Percentiles rank a stretch among this genome's conserved stretches.
Evolutionary conservation across 2,888 invertebrate species (phyloP).

Genomic region (Drosophila koepferae): DNA sequence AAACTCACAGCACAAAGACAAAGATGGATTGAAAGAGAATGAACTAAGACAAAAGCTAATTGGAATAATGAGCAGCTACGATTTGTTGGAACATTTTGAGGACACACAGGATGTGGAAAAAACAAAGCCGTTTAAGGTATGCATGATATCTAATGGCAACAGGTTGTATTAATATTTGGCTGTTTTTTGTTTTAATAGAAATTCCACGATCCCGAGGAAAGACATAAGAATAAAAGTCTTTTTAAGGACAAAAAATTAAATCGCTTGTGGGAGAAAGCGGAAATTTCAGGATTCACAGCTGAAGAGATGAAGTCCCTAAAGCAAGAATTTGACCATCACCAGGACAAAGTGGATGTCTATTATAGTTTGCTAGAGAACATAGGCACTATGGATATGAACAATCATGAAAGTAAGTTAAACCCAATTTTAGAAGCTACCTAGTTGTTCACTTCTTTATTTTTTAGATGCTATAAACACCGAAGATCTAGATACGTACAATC

Average conservation of each 20-base stretch:
- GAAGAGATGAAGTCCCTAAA: slow-evolving; percentile 93
- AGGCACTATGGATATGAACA: slow-evolving; percentile 86
- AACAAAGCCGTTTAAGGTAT: slow-evolving; percentile 81
- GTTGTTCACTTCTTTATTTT: neutral
- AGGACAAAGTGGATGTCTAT: slow-evolving; percentile 96
- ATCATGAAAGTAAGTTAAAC: slow-evolving; percentile 88
- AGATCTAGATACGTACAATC: slow-evolving; percentile 90
- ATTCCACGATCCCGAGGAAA: slow-evolving; percentile 86
- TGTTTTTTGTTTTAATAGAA: slow-evolving; percentile 67
- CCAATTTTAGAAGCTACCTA: neutral
- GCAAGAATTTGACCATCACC: slow-evolving; percentile 96
- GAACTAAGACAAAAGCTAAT: slow-evolving; percentile 91
- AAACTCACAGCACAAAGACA: slow-evolving; percentile 93
- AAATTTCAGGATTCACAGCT: slow-evolving; percentile 93
- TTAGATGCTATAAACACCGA: slow-evolving; percentile 92
- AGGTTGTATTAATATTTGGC: neutral
- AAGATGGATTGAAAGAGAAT: slow-evolving; percentile 93
- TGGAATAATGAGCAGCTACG: slow-evolving; percentile 93
- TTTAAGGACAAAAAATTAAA: slow-evolving; percentile 96
- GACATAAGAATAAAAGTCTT: slow-evolving; percentile 90
- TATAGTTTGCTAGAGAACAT: slow-evolving; percentile 91
- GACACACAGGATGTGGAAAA: slow-evolving; percentile 88
- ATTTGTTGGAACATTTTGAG: slow-evolving; percentile 92
- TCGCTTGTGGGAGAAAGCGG: slow-evolving; percentile 95
- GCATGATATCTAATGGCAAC: neutral